phyloP scores from a whole-genome alignment of 2,113 vertebrate genomes.

The Spea multiplicata region DNA sequence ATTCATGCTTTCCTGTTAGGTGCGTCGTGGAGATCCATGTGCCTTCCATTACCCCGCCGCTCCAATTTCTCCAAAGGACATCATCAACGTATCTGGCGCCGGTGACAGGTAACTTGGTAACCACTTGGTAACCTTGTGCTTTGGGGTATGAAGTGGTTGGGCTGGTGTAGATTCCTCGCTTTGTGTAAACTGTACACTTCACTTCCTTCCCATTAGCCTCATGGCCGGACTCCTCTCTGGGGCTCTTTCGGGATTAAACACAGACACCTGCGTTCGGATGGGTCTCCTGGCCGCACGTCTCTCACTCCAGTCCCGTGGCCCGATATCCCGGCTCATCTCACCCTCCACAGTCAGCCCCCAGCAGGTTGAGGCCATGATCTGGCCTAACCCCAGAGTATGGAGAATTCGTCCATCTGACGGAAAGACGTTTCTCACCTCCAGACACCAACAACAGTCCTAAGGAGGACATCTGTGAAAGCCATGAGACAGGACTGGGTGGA shows the following conservation, averaged over 20 bases:
- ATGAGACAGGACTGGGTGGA: no score
- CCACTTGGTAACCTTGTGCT: no score
- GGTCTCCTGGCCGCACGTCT: constrained; percentile 72
- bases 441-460: neutral
- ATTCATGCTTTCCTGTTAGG: constrained; percentile 51
- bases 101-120: constrained; percentile 76
- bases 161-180: no score
- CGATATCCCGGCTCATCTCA: constrained; percentile 67
- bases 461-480: neutral
- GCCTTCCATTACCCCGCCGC: constrained; percentile 77
- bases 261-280: constrained; percentile 73
- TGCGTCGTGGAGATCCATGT: constrained; percentile 60
- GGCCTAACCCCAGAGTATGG: constrained; percentile 60
- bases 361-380: constrained; percentile 55
- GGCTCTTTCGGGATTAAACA: constrained; percentile 66
- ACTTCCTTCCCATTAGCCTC: constrained; percentile 66
- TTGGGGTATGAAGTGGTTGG: no score
- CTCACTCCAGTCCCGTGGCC: constrained; percentile 69
- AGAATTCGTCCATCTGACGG: constrained; percentile 48
- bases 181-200: neutral
- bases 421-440: constrained; percentile 2
- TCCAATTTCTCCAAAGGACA: constrained; percentile 64
- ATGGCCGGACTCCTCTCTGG: constrained; percentile 79
- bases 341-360: constrained; percentile 61
- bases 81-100: constrained; percentile 82